Conservation (phyloP, 92 coral and sea anemone genomes). For the Epizoanthus rinbou region DNA sequence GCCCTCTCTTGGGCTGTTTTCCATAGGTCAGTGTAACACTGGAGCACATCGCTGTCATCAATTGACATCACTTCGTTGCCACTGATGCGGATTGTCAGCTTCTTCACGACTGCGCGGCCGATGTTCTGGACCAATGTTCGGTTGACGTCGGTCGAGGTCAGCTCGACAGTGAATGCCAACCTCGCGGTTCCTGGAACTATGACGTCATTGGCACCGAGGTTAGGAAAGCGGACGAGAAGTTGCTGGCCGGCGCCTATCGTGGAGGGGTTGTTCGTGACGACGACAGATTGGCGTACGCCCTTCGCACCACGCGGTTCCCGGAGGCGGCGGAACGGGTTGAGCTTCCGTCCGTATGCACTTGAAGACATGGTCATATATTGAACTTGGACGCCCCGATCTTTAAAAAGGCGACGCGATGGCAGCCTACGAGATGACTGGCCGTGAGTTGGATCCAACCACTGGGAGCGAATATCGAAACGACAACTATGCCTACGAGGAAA, state of each 20-base stretch:
- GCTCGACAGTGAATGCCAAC: conserved; percentile 8
- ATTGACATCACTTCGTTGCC: conserved; percentile 10
- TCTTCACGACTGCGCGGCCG: conserved; percentile 22
- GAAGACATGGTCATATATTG: not conserved
- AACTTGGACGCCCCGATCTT: not conserved
- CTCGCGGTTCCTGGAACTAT: conserved; percentile 31
- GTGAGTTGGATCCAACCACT: too few relatives aligned
- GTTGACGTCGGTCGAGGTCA: conserved; percentile 5
- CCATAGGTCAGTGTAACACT: conserved; percentile 5
- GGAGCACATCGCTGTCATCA: conserved; percentile 11
- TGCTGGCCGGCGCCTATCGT: conserved; percentile 14
- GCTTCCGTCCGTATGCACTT: conserved; percentile 10
- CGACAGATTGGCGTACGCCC: conserved; percentile 32
- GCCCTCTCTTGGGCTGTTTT: not conserved
- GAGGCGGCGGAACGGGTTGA: conserved; percentile 19
- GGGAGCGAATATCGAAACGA: too few relatives aligned
- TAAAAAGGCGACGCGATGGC: too few relatives aligned
- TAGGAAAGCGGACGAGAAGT: conserved; percentile 16
- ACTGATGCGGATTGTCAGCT: not conserved
- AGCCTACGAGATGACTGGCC: too few relatives aligned
- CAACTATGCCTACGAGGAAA: too few relatives aligned
- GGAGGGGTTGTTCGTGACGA: conserved; percentile 37
- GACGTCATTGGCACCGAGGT: not conserved
- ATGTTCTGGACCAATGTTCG: conserved; percentile 21
- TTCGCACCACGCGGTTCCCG: conserved; percentile 18